A percentile compares a stretch with the other conserved stretches of the same genome.
These are phyloP conservation scores for Drosophila neocordata DNA, from an alignment of 1,140 invertebrate species.

Conservation along the genomic window DNA sequence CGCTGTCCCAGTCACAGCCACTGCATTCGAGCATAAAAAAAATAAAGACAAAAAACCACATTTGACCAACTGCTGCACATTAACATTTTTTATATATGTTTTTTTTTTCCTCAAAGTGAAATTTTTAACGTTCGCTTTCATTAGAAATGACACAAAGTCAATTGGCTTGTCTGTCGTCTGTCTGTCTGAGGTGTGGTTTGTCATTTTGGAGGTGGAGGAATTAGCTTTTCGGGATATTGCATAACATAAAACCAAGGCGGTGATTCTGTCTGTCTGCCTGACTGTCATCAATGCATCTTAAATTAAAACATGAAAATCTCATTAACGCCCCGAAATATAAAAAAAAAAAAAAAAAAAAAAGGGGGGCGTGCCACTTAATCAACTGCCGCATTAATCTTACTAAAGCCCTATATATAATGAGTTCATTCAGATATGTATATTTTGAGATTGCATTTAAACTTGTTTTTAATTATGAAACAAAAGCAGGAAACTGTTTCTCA, in stretches of 20 bases:
- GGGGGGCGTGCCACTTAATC: conserved; percentile 28
- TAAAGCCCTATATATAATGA: not conserved
- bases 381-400: conserved; percentile 47
- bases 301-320: conserved; percentile 67
- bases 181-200: conserved; percentile 4
- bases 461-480: conserved; percentile 5
- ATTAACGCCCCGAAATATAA: conserved; percentile 46
- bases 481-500: not conserved
- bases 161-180: not conserved
- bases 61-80: conserved; percentile 70
- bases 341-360: no score
- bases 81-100: conserved; percentile 45
- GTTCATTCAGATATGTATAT: not conserved
- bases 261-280: conserved; percentile 46
- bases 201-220: conserved; percentile 1
- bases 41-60: conserved; percentile 49
- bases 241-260: conserved; percentile 50
- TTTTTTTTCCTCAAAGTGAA: conserved; percentile 63
- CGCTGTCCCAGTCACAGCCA: conserved; percentile 19
- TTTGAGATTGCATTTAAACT: conserved; percentile 4
- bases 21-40: conserved; percentile 17
- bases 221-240: conserved; percentile 29
- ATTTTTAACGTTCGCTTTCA: conserved; percentile 73
- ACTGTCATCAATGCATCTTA: conserved; percentile 54
- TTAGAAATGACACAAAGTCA: conserved; percentile 65